Conservation (phyloP, 2,113 vertebrate species). For the Podarcis muralis region DNA sequence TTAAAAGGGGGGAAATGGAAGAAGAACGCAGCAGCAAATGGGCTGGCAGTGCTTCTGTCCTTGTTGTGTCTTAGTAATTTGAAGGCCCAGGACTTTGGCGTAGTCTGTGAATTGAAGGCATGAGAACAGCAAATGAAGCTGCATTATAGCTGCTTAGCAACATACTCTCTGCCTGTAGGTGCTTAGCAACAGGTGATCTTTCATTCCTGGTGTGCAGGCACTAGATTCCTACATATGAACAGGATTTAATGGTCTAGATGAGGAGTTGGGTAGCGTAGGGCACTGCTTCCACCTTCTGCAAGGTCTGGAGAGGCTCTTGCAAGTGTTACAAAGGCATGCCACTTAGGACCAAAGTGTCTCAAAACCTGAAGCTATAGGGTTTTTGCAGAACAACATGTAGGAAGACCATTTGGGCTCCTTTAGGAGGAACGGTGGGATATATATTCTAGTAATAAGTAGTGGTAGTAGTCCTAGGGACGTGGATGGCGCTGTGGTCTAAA, state of each 20-base stretch:
- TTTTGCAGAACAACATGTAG: background rate
- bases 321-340: background rate
- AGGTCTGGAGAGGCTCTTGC: background rate
- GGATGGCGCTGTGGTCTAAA: no score
- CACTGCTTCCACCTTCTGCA: background rate
- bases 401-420: background rate
- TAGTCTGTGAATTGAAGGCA: slow-evolving; percentile 7
- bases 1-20: background rate
- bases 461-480: no score
- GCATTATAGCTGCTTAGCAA: slow-evolving; percentile 30
- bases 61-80: slow-evolving; percentile 6
- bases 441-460: no score
- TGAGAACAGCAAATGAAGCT: slow-evolving; percentile 23
- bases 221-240: slow-evolving; percentile 3
- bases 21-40: background rate
- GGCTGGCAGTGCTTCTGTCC: background rate
- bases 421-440: no score
- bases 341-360: background rate
- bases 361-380: background rate
- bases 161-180: slow-evolving; percentile 2
- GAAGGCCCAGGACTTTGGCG: background rate
- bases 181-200: slow-evolving; percentile 39
- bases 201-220: background rate
- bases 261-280: background rate
- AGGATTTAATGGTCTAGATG: background rate